phyloP scores from a whole-genome alignment of 2,113 vertebrate genomes.

The Myotis lucifugus region DNA sequence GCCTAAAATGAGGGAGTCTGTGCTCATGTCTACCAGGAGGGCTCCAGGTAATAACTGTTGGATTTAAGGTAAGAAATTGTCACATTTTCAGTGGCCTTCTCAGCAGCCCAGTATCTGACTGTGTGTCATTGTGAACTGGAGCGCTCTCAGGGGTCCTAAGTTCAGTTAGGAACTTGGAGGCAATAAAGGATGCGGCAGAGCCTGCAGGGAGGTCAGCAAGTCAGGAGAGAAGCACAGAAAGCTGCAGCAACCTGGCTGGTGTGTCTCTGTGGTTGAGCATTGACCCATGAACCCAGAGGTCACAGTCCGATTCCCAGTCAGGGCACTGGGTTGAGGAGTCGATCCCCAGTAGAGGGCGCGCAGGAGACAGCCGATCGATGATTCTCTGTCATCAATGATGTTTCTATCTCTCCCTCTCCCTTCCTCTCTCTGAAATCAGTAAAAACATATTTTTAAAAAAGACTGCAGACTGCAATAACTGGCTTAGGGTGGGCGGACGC shows the following conservation, averaged over 20 bases:
- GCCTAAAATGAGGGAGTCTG: too few species aligned
- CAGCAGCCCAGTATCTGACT: conserved; percentile 52
- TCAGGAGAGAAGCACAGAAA: background rate
- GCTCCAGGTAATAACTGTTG: conserved; percentile 56
- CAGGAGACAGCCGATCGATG: too few species aligned
- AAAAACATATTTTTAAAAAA: background rate
- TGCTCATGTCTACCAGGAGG: background rate
- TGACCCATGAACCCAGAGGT: too few species aligned
- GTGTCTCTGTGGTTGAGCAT: too few species aligned
- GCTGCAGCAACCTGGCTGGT: too few species aligned
- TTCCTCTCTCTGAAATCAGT: too few species aligned
- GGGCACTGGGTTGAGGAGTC: too few species aligned
- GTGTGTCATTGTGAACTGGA: conserved; percentile 24
- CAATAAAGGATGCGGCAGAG: background rate
- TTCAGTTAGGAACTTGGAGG: background rate
- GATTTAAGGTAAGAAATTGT: conserved; percentile 65
- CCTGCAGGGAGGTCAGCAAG: background rate
- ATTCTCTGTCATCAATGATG: too few species aligned
- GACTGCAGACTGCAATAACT: background rate
- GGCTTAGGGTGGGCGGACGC: background rate
- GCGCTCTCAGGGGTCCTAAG: background rate
- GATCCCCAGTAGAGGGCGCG: too few species aligned
- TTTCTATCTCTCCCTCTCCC: too few species aligned
- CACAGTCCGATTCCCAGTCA: too few species aligned
- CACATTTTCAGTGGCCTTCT: conserved; percentile 56